phyloP scores from a whole-genome alignment of 2,797 vertebrate genomes.

The Prunella strophiata region DNA sequence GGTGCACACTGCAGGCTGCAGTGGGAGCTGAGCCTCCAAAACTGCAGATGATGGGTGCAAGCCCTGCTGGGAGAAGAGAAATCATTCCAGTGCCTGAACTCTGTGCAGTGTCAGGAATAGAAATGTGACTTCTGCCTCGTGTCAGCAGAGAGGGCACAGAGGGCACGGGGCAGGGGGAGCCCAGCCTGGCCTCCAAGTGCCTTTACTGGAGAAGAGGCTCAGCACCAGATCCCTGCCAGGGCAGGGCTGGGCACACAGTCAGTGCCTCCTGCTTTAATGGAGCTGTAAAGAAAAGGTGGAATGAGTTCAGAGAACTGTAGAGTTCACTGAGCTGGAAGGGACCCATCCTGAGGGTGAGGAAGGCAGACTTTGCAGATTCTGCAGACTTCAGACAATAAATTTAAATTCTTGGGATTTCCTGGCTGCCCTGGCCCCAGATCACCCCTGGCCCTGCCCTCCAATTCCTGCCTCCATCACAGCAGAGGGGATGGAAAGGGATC shows the following conservation, averaged over 20 bases:
- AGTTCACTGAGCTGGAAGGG: background rate
- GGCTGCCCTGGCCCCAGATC: background rate
- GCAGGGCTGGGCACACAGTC: background rate
- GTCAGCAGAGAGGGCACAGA: background rate
- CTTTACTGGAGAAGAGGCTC: background rate
- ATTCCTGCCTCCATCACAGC: background rate
- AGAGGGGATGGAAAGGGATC: background rate
- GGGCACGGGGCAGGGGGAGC: background rate
- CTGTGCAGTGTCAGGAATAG: background rate
- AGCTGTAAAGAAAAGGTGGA: accelerated
- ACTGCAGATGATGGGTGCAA: background rate
- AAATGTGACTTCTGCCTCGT: background rate
- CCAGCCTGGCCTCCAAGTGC: background rate
- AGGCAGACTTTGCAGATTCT: background rate
- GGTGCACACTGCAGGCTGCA: background rate
- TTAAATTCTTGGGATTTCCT: background rate
- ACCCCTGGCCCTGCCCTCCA: background rate
- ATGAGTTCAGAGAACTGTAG: accelerated
- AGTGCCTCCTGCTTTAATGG: accelerated
- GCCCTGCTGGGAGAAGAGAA: background rate
- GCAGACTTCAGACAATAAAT: background rate
- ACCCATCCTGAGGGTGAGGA: background rate
- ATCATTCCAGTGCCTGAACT: background rate
- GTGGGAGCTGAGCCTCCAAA: background rate
- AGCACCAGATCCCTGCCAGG: background rate